A percentile compares a stretch with the other conserved stretches of the same genome.
Evolutionary conservation across 2,888 invertebrate species (phyloP).

Genomic region (Minunthozetes semirufus): DNA sequence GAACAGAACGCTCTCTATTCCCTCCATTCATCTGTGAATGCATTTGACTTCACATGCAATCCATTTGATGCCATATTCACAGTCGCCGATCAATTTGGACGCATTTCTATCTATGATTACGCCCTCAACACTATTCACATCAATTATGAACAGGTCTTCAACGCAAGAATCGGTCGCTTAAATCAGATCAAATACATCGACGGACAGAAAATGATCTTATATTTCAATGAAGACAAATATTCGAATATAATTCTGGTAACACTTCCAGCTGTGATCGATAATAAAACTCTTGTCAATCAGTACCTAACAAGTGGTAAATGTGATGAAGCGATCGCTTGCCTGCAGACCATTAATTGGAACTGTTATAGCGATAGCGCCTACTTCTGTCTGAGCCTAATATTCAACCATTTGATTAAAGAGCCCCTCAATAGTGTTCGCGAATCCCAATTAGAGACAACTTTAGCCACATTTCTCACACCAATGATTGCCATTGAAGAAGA

Average conservation of each 20-base stretch:
- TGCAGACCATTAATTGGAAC: constrained; percentile 37
- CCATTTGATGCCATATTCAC: constrained; percentile 36
- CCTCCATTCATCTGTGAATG: constrained; percentile 34
- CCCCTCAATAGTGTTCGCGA: constrained; percentile 57
- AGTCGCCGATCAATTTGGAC: constrained; percentile 33
- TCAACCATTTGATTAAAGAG: constrained; percentile 57
- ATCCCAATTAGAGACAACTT: constrained; percentile 64
- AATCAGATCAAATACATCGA: constrained; percentile 17
- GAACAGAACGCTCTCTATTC: constrained; percentile 25
- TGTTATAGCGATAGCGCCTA: constrained; percentile 31
- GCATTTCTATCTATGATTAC: constrained; percentile 35
- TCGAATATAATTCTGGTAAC: constrained; percentile 19
- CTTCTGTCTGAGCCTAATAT: constrained; percentile 32
- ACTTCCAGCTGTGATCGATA: constrained; percentile 24
- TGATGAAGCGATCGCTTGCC: constrained; percentile 34
- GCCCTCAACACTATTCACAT: constrained; percentile 34
- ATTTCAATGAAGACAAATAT: constrained; percentile 19
- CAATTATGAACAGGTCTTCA: constrained; percentile 28
- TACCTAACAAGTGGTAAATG: constrained; percentile 30
- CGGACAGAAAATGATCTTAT: neutral
- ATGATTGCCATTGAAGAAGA: constrained; percentile 51
- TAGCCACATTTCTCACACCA: constrained; percentile 72
- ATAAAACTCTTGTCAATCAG: constrained; percentile 23
- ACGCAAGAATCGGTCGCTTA: neutral
- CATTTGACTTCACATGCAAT: constrained; percentile 18